Evolutionary conservation across 2,797 vertebrate species (phyloP).

Genomic region (Microhierax caerulescens): DNA sequence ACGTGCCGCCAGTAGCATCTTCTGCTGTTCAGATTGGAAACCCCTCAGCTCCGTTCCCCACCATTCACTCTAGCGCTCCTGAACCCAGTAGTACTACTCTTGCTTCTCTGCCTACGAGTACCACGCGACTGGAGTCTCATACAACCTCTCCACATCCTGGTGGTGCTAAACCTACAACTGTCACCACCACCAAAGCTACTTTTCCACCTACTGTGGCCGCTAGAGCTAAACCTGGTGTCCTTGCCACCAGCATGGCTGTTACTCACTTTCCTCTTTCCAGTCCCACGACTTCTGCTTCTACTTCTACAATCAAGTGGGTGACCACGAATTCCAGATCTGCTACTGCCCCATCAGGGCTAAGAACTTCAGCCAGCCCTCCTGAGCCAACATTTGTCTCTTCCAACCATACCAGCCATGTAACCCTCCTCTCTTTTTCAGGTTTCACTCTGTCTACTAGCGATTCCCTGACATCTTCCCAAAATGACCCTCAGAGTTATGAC

Average conservation of each 20-base stretch:
- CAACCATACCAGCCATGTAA: not conserved
- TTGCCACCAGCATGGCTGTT: not conserved
- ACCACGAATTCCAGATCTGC: not conserved
- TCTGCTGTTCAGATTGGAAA: not conserved
- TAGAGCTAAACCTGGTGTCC: not conserved
- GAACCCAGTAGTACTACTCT: not conserved
- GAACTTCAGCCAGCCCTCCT: not conserved
- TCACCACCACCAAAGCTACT: not conserved
- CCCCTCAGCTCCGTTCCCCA: not conserved
- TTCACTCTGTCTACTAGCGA: not conserved
- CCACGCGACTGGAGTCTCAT: not conserved
- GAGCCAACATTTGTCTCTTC: not conserved
- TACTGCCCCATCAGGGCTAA: not conserved
- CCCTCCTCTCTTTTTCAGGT: not conserved
- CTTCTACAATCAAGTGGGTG: not conserved
- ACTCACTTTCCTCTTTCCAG: not conserved
- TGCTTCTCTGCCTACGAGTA: not conserved
- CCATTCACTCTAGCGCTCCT: not conserved
- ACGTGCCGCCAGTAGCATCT: fast-evolving
- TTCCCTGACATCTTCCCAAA: not conserved
- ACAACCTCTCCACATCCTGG: not conserved
- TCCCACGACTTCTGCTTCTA: not conserved
- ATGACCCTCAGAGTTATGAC: not conserved
- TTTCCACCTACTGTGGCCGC: not conserved
- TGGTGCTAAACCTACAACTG: not conserved